Percentiles rank a stretch among this genome's conserved stretches.
Evolutionary conservation across 2,797 vertebrate genomes (phyloP).

Genomic region (Acanthurus leucopareius): DNA sequence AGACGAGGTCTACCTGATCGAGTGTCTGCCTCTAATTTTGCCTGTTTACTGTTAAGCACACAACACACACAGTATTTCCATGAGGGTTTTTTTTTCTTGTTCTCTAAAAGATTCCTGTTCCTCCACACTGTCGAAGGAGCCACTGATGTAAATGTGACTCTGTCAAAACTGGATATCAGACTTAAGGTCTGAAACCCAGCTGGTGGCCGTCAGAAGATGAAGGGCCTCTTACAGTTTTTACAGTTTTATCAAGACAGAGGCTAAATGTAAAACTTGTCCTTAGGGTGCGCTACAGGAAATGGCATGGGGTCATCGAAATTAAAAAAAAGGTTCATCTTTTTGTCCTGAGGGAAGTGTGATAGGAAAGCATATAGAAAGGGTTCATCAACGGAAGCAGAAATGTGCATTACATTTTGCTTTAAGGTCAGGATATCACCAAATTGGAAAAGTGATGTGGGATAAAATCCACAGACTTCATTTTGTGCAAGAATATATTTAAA

Average conservation of each 20-base stretch:
- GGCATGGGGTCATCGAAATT: background rate
- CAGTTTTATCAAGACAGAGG: background rate
- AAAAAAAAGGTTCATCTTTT: background rate
- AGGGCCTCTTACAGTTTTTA: background rate
- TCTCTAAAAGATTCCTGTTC: background rate
- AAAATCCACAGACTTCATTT: background rate
- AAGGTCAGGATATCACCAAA: background rate
- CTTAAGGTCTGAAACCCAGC: background rate
- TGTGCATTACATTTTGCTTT: background rate
- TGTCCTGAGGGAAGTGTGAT: background rate
- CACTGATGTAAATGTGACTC: background rate
- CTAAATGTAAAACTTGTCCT: too few relatives aligned
- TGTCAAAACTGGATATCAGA: background rate
- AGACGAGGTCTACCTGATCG: constrained; percentile 45
- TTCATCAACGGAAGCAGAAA: too few relatives aligned
- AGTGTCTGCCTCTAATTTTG: constrained; percentile 11
- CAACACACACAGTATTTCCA: background rate
- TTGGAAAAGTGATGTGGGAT: background rate
- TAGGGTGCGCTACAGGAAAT: background rate
- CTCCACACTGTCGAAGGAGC: background rate
- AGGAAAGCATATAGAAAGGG: background rate
- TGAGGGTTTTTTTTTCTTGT: background rate
- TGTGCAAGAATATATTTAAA: background rate
- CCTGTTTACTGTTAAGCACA: background rate
- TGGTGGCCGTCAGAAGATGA: background rate